These are phyloP conservation scores for Pandemis cinnamomeana DNA, from an alignment of 2,888 invertebrate genomes.

Conservation along the genomic window DNA sequence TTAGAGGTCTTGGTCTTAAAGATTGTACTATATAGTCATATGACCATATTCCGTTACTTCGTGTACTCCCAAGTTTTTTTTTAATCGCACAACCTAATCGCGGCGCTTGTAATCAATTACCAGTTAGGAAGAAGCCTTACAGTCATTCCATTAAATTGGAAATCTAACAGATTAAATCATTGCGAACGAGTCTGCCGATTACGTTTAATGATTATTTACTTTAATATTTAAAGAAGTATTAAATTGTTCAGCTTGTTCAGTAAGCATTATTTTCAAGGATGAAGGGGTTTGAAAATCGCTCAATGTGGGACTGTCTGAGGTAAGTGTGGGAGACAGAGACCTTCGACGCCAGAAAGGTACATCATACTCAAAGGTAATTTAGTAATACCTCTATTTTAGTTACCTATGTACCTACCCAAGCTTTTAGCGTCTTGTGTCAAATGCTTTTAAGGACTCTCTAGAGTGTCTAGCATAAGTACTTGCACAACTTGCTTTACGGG, in stretches of 20 bases:
- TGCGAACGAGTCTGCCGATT: background rate
- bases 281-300: background rate
- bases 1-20: background rate
- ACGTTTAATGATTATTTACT: background rate
- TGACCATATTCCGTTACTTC: no score
- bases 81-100: background rate
- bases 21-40: background rate
- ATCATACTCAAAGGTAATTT: background rate
- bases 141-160: background rate
- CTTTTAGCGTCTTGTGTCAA: constrained; percentile 9
- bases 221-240: background rate
- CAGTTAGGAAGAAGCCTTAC: background rate
- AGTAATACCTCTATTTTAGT: background rate
- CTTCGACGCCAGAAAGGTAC: background rate
- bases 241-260: background rate
- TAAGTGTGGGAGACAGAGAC: background rate
- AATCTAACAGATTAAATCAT: background rate
- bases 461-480: background rate
- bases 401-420: background rate
- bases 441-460: constrained; percentile 4
- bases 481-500: background rate
- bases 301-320: background rate
- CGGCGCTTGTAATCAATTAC: background rate
- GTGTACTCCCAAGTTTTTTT: background rate
- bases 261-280: background rate